Conservation (phyloP, 2,888 invertebrate species). For the Drosophila testacea region DNA sequence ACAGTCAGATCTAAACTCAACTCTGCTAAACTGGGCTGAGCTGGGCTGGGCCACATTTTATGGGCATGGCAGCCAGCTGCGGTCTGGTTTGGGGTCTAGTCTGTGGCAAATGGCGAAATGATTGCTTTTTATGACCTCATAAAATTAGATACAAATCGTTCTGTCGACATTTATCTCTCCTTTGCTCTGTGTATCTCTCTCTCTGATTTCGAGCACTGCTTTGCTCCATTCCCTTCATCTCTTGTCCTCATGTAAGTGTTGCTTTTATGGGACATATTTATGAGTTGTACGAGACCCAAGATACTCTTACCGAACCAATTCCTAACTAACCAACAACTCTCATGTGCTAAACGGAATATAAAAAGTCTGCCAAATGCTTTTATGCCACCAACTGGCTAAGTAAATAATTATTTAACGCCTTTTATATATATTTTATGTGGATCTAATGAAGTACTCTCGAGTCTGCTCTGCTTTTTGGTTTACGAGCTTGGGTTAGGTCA, state of each 20-base stretch:
- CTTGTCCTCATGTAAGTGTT: conserved; percentile 26
- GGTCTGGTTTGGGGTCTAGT: conserved; percentile 50
- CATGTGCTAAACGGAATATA: conserved; percentile 53
- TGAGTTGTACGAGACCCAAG: conserved; percentile 50
- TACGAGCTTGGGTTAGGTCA: conserved; percentile 55
- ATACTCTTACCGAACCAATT: conserved; percentile 3
- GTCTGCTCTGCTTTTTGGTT: conserved; percentile 42
- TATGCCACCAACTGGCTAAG: conserved; percentile 59
- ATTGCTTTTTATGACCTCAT: conserved; percentile 84
- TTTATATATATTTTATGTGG: conserved; percentile 59
- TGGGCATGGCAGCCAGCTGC: conserved; percentile 70
- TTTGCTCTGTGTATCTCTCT: conserved; percentile 9
- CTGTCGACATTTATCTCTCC: conserved; percentile 80
- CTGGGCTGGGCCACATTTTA: conserved; percentile 53
- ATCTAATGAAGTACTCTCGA: conserved; percentile 52
- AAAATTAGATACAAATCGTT: conserved; percentile 84
- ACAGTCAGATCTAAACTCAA: conserved; percentile 32
- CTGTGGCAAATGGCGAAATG: conserved; percentile 82
- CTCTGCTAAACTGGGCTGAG: background rate
- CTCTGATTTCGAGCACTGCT: conserved; percentile 26
- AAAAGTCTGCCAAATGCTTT: conserved; percentile 67
- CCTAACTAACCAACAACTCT: conserved; percentile 14
- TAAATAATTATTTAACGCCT: conserved; percentile 73
- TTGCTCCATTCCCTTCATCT: conserved; percentile 24
- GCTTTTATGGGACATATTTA: conserved; percentile 58